phyloP scores from a whole-genome alignment of 2,888 invertebrate genomes.

The Cryptocephalus primarius region DNA sequence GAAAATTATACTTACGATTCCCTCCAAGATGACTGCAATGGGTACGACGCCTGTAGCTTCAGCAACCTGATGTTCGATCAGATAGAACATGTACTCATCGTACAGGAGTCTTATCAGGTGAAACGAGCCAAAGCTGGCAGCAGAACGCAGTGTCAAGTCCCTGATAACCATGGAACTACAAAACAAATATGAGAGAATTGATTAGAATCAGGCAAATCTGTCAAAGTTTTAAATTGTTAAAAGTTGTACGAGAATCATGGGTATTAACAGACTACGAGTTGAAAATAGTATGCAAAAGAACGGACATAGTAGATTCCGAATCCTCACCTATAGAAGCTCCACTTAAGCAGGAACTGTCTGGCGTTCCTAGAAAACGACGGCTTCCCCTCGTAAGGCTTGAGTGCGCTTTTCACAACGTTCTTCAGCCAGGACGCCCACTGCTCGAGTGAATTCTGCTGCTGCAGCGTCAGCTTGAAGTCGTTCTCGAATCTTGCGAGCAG shows the following conservation, averaged over 20 bases:
- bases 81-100: conserved; percentile 98
- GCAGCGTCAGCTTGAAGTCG: conserved; percentile 85
- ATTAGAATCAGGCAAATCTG: not conserved
- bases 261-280: too few relatives aligned
- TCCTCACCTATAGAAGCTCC: conserved; percentile 88
- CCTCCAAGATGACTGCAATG: conserved; percentile 80
- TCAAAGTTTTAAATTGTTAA: not conserved
- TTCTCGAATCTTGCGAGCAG: conserved; percentile 69
- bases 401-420: conserved; percentile 78
- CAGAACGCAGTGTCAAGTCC: conserved; percentile 89
- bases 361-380: conserved; percentile 76
- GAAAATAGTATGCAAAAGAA: too few relatives aligned
- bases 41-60: conserved; percentile 82
- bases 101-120: conserved; percentile 94
- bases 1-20: conserved; percentile 43
- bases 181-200: conserved; percentile 7
- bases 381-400: conserved; percentile 79
- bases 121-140: conserved; percentile 98
- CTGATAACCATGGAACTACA: conserved; percentile 92
- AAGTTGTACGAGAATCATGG: not conserved
- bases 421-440: conserved; percentile 98
- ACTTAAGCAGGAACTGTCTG: conserved; percentile 89
- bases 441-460: conserved; percentile 87
- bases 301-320: too few relatives aligned
- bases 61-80: conserved; percentile 95